Base-by-base conservation (phyloP, 2,888 invertebrate genomes). In the Tenthredo amoena region DNA sequence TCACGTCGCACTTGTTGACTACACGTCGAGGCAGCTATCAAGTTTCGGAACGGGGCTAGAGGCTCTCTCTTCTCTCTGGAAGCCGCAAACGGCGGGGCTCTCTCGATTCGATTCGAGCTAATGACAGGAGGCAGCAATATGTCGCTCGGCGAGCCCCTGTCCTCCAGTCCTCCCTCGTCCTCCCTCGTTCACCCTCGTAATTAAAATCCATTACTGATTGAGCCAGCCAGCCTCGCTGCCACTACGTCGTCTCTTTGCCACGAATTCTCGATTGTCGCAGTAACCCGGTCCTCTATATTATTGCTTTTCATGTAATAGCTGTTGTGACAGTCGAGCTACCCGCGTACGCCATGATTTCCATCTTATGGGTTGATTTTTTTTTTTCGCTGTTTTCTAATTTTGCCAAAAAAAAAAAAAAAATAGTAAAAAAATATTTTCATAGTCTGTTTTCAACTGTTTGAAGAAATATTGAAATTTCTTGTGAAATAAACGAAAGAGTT, bases 91-190 rank as follows among this genome's bases (percentile, higher is more conserved):
- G 79, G 40, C 50, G 77, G 15, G 74, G 68, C 68, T 83, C 68
- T 83, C 65, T 85, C 83, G 85, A 84, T 84, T 84, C 85, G 74
- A 65, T 76, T 83, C 84, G 55, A 65, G 85, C 85, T 85, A 85
- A 85, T 85, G 84, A 85, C 85, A 84, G 84, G 65, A 85, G 85
- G 84, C 85, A 85, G 84, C 85, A 84, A 85, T 85, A 85, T 85
- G 85, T 83, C 85, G 85, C 81, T 81, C 82, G 76, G 3, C 68
- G 55, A 72, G 43, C 76, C 76, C 84, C 37, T 34, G 83, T 68
- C 68, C 68, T 68, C 26, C 50, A 77, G 74, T 84, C 40, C 62
- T 40, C 34, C 55, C 55, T 47, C 71, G 43, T 58, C 37, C 40
- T n/a, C 58, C 62, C 84, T 72, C 76, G 43, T 31, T 85, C 84